Conservation (phyloP, 35 echinoderm and acorn worm genomes). For the Amphiura filiformis region DNA sequence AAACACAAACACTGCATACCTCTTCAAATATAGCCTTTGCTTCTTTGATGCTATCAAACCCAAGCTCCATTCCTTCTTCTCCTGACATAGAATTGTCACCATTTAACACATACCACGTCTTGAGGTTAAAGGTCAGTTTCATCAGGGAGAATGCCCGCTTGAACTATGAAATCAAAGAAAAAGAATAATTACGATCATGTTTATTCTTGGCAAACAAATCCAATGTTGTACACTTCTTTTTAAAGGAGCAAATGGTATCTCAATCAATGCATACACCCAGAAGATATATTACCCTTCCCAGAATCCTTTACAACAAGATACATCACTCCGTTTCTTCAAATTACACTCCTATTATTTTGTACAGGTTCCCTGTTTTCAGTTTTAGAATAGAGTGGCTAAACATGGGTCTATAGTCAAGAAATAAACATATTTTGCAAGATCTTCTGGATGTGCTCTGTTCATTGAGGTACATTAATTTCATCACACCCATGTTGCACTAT, state of each 20-base stretch:
- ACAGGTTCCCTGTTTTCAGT: too few relatives aligned
- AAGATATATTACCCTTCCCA: too few relatives aligned
- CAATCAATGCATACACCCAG: not conserved
- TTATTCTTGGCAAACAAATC: not conserved
- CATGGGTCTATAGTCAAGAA: too few relatives aligned
- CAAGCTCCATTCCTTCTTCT: conserved; percentile 61
- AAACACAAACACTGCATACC: too few relatives aligned
- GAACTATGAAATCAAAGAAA: conserved; percentile 28
- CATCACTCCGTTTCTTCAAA: too few relatives aligned
- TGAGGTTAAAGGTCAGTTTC: conserved; percentile 80
- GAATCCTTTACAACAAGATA: too few relatives aligned
- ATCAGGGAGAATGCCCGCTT: conserved; percentile 72
- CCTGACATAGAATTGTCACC: conserved; percentile 66
- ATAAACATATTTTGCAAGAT: too few relatives aligned
- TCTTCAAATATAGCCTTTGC: conserved; percentile 69
- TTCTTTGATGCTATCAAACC: conserved; percentile 63
- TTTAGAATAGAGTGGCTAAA: too few relatives aligned
- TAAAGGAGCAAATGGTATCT: not conserved
- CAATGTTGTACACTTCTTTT: not conserved
- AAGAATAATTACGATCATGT: not conserved
- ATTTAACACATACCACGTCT: conserved; percentile 57
- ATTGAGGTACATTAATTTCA: too few relatives aligned
- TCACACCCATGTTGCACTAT: too few relatives aligned
- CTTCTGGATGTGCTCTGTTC: too few relatives aligned
- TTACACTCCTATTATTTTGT: too few relatives aligned